These are phyloP conservation scores for Ptychodera flava DNA, from an alignment of 35 echinoderm and acorn worm species.

Conservation along the genomic window DNA sequence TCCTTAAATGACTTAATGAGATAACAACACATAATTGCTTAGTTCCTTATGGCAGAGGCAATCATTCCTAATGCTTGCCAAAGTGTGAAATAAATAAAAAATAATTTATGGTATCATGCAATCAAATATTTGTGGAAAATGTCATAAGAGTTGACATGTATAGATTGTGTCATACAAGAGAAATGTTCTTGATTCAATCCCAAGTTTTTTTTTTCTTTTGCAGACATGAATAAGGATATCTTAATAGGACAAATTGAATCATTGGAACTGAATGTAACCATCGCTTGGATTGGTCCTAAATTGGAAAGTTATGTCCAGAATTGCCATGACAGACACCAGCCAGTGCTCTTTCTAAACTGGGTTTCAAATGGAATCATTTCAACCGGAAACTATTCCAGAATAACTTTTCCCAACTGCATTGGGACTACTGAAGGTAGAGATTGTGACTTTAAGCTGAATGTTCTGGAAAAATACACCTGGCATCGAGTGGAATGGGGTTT, in stretches of 20 bases:
- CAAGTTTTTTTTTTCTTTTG: slow-evolving; percentile 9
- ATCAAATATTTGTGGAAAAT: too few species aligned
- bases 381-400: slow-evolving; percentile 6
- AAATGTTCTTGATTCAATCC: too few species aligned
- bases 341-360: slow-evolving; percentile 26
- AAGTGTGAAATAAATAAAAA: too few species aligned
- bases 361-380: slow-evolving; percentile 2
- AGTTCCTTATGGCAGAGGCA: too few species aligned
- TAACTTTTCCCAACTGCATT: slow-evolving; percentile 27
- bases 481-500: slow-evolving; percentile 1
- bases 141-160: too few species aligned
- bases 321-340: not conserved
- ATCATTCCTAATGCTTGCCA: too few species aligned
- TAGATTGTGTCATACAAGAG: too few species aligned
- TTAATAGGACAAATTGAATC: slow-evolving; percentile 25
- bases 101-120: too few species aligned
- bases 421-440: slow-evolving; percentile 2
- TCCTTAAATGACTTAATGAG: too few species aligned
- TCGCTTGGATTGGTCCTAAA: slow-evolving; percentile 35
- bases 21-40: too few species aligned
- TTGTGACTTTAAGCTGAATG: slow-evolving; percentile 27
- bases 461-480: slow-evolving; percentile 19
- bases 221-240: slow-evolving; percentile 16
- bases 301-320: not conserved
- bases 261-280: slow-evolving; percentile 4